These are phyloP conservation scores for Athalia rosae DNA, from an alignment of 2,888 invertebrate species.

Conservation along the genomic window DNA sequence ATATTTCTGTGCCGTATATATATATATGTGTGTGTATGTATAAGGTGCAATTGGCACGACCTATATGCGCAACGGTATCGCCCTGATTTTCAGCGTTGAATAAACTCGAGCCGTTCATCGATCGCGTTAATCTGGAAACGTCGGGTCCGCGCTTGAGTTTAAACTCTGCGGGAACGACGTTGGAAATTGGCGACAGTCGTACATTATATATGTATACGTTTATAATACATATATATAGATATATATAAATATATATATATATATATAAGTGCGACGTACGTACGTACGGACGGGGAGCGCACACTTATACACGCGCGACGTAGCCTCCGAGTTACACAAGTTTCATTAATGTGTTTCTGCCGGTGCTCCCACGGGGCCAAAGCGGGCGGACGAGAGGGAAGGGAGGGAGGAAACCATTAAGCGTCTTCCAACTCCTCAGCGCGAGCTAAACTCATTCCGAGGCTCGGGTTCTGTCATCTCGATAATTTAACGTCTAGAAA, in stretches of 20 bases:
- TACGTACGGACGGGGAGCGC: not conserved
- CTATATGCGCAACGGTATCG: too few species aligned
- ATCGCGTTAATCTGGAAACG: too few species aligned
- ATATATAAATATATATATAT: too few species aligned
- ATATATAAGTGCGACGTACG: too few species aligned
- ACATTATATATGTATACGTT: not conserved
- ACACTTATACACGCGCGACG: not conserved
- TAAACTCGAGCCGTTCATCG: too few species aligned
- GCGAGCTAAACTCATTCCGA: not conserved
- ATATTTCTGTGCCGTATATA: too few species aligned
- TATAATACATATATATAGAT: too few species aligned
- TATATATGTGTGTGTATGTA: too few species aligned
- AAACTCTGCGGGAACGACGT: not conserved
- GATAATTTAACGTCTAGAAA: conserved; percentile 30
- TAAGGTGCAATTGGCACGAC: too few species aligned
- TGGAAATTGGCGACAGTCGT: not conserved
- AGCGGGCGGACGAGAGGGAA: too few species aligned
- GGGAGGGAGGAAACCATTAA: conserved; percentile 12
- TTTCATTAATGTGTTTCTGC: conserved; percentile 15
- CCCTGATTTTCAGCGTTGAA: too few species aligned
- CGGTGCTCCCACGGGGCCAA: not conserved
- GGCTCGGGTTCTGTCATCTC: conserved; percentile 20
- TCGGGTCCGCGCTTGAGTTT: too few species aligned
- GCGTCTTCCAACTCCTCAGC: conserved; percentile 4
- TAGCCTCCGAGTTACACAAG: not conserved